Evolutionary conservation across 2,888 invertebrate genomes (phyloP).

Genomic region (Cosmorhoe ocellata): DNA sequence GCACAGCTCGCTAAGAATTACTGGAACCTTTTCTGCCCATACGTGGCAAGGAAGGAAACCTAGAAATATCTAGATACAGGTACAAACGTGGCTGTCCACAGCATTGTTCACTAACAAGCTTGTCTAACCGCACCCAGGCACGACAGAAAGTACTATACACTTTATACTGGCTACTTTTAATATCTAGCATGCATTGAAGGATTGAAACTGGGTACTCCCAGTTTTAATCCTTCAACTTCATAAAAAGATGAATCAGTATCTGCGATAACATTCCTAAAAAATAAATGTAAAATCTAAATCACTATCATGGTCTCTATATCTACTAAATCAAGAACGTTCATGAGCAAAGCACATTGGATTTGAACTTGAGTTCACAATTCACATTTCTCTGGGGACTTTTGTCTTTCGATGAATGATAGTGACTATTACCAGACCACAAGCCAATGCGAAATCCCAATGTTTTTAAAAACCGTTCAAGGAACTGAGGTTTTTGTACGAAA

Average conservation of each 20-base stretch:
- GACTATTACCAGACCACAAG: conserved; percentile 27
- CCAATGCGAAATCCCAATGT: conserved; percentile 16
- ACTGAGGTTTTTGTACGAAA: conserved; percentile 54
- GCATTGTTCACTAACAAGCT: conserved; percentile 76
- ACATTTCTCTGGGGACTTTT: conserved; percentile 19
- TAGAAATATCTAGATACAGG: conserved; percentile 49
- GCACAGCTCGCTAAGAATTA: conserved; percentile 34
- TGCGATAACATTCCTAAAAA: too few relatives aligned
- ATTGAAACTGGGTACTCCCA: too few relatives aligned
- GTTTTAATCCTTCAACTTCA: too few relatives aligned
- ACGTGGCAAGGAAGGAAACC: conserved; percentile 32
- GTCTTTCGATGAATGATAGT: conserved; percentile 27
- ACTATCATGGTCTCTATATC: too few relatives aligned
- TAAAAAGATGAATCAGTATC: too few relatives aligned
- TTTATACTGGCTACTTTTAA: conserved; percentile 33
- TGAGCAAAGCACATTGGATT: conserved; percentile 11
- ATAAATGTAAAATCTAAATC: too few relatives aligned
- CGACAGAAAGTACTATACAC: conserved; percentile 54
- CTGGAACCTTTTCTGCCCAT: conserved; percentile 41
- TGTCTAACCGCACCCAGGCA: conserved; percentile 67
- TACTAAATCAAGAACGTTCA: conserved; percentile 14
- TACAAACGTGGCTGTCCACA: conserved; percentile 48
- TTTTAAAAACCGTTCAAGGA: conserved; percentile 36
- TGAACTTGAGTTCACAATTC: conserved; percentile 16
- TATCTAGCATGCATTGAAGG: conserved; percentile 11